Percentiles rank a stretch among this genome's conserved stretches.
These are phyloP conservation scores for Noctuana brunneofusca DNA, from an alignment of 2,888 invertebrate species.

Conservation along the genomic window DNA sequence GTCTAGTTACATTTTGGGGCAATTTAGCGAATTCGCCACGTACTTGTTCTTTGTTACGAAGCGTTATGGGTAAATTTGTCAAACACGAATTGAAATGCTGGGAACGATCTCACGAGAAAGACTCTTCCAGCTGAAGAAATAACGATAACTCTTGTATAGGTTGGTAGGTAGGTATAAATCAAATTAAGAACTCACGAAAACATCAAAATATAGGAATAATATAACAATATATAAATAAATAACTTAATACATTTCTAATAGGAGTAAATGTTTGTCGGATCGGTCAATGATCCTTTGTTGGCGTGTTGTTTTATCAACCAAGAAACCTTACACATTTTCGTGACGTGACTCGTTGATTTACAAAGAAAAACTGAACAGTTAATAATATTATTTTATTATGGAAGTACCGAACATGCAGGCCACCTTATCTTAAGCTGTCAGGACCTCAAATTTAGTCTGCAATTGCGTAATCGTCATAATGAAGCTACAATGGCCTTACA, in stretches of 20 bases:
- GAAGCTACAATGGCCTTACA: too few species aligned
- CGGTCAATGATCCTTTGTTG: neutral
- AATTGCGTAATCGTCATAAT: too few species aligned
- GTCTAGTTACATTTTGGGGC: conserved; percentile 12
- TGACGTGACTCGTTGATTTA: neutral
- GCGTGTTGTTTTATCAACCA: conserved; percentile 1
- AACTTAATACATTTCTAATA: too few species aligned
- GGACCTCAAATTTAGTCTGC: too few species aligned
- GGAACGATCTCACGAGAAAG: neutral
- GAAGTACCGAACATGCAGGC: too few species aligned
- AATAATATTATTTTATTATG: too few species aligned
- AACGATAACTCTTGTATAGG: neutral
- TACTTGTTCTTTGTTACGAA: conserved; percentile 17
- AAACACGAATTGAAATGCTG: conserved; percentile 19
- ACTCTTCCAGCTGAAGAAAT: neutral
- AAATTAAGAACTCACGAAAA: neutral
- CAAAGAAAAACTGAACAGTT: neutral
- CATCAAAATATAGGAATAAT: too few species aligned
- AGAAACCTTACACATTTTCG: neutral
- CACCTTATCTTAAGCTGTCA: too few species aligned
- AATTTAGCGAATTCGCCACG: conserved; percentile 19
- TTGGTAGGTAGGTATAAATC: neutral
- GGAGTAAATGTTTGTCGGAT: too few species aligned
- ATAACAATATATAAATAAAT: too few species aligned
- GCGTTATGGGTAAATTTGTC: conserved; percentile 21